Evolutionary conservation across 2,888 invertebrate genomes (phyloP).

Genomic region (Peribatodes rhomboidaria): DNA sequence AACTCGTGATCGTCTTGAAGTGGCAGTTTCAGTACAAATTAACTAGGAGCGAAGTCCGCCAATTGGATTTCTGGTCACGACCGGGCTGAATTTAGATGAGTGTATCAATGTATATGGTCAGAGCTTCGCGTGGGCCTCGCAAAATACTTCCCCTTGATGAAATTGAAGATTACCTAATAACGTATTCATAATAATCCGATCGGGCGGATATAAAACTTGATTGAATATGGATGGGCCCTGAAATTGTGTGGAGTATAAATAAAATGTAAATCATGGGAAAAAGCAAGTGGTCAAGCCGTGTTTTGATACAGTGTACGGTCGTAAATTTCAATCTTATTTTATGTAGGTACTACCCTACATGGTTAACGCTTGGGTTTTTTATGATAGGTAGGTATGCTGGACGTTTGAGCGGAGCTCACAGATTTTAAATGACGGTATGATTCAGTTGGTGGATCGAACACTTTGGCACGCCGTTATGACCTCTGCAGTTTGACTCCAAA

Average conservation of each 20-base stretch:
- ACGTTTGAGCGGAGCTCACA: no score
- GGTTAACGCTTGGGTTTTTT: no score
- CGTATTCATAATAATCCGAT: conserved; percentile 44
- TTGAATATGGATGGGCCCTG: conserved; percentile 36
- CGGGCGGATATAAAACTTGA: conserved; percentile 41
- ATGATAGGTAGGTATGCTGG: no score
- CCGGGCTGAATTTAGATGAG: conserved; percentile 77
- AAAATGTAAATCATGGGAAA: conserved; percentile 26
- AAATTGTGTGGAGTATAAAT: conserved; percentile 18
- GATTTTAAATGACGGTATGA: no score
- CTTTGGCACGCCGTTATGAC: no score
- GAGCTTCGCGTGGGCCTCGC: conserved; percentile 46
- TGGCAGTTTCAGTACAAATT: conserved; percentile 73
- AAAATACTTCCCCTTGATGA: conserved; percentile 64
- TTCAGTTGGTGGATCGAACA: no score
- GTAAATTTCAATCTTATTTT: conserved; percentile 8
- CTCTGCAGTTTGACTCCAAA: no score
- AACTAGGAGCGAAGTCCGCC: conserved; percentile 65
- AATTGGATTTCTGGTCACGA: conserved; percentile 74
- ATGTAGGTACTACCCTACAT: neutral
- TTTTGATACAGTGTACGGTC: neutral
- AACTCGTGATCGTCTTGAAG: conserved; percentile 67
- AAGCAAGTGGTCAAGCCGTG: conserved; percentile 11
- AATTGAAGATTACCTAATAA: conserved; percentile 54
- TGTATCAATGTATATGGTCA: conserved; percentile 72